A percentile compares a stretch with the other conserved stretches of the same genome.
Conservation (phyloP, 2,113 vertebrate species). For the Odobenus rosmarus region DNA sequence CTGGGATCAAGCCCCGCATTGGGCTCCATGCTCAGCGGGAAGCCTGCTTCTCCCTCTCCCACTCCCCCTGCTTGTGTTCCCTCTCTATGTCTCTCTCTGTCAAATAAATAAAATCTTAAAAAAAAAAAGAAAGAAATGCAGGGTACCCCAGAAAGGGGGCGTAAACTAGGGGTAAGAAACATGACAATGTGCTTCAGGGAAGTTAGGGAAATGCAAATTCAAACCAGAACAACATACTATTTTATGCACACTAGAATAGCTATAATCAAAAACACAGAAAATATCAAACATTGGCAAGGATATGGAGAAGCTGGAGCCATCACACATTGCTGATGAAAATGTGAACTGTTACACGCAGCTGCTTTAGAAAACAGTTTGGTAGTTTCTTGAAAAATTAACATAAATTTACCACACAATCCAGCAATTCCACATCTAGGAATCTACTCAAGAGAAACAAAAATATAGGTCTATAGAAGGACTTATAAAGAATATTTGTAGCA, state of each 20-base stretch:
- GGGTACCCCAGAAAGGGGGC: not conserved
- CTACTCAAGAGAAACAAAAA: not conserved
- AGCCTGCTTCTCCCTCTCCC: too few relatives aligned
- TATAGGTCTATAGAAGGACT: not conserved
- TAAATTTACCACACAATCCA: not conserved
- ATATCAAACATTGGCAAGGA: not conserved
- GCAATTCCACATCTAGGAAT: not conserved
- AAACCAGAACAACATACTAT: not conserved
- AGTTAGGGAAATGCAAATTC: not conserved
- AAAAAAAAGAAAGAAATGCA: not conserved
- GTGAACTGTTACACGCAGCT: not conserved
- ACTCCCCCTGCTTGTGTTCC: too few relatives aligned
- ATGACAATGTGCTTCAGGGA: not conserved
- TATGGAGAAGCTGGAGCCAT: not conserved
- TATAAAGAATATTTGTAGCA: not conserved
- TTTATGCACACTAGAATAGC: not conserved
- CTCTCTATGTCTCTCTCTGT: too few relatives aligned
- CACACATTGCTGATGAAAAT: not conserved
- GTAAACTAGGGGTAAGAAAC: not conserved
- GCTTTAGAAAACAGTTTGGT: not conserved
- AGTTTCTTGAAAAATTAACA: constrained; percentile 2
- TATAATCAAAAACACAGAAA: constrained; percentile 4
- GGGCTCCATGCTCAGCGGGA: too few relatives aligned
- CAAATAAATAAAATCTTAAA: too few relatives aligned
- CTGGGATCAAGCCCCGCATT: too few relatives aligned